Evolutionary conservation across 2,113 vertebrate species (phyloP).

Genomic region (Anarrhichthys ocellatus): DNA sequence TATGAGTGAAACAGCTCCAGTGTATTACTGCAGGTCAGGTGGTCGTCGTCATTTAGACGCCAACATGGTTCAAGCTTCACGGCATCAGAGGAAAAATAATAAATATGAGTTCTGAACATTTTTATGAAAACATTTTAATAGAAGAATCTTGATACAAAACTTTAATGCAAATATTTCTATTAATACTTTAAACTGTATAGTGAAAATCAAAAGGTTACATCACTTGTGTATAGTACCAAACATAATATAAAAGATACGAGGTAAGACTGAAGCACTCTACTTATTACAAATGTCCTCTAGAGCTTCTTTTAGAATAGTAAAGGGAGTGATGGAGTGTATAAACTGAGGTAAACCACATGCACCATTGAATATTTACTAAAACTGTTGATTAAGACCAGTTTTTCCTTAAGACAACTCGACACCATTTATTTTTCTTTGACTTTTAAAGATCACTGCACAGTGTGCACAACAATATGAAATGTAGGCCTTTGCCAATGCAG

Average conservation of each 20-base stretch:
- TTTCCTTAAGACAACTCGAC: not conserved
- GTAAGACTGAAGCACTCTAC: slow-evolving; percentile 60
- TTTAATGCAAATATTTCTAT: slow-evolving; percentile 61
- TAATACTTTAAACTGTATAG: slow-evolving; percentile 48
- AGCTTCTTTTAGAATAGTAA: slow-evolving; percentile 1
- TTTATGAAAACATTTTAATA: slow-evolving; percentile 44
- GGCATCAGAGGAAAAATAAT: not conserved
- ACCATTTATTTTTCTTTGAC: not conserved
- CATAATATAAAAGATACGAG: slow-evolving; percentile 49
- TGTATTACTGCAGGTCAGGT: not conserved
- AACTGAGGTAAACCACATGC: slow-evolving; percentile 36
- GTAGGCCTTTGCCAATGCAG: not conserved
- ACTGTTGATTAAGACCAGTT: not conserved
- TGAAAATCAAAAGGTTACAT: slow-evolving; percentile 63
- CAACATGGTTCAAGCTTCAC: not conserved
- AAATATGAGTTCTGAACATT: not conserved
- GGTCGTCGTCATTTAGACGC: not conserved
- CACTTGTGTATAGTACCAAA: slow-evolving; percentile 56
- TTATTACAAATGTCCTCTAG: slow-evolving; percentile 11
- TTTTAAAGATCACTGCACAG: not conserved
- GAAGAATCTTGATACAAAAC: slow-evolving; percentile 54
- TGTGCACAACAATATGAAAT: not conserved
- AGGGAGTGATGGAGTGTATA: not conserved
- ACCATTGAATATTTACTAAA: slow-evolving; percentile 6
- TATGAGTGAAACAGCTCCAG: not conserved